phyloP scores from a whole-genome alignment of 2,888 invertebrate genomes.

The Lasius platythorax region DNA sequence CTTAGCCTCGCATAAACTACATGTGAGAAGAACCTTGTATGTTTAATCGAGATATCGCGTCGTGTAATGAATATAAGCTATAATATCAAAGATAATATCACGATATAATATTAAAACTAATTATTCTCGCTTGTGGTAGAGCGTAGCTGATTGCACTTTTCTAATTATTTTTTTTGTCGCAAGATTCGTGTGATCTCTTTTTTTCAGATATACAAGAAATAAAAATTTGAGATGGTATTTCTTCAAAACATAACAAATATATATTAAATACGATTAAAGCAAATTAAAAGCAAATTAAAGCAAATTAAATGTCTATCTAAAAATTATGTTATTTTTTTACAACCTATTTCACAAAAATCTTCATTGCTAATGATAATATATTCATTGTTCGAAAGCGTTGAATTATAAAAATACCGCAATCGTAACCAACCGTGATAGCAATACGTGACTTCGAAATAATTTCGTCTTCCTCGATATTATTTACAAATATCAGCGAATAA shows the following conservation, averaged over 20 bases:
- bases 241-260: neutral
- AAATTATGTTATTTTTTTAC: neutral
- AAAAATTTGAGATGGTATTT: neutral
- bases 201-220: neutral
- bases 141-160: neutral
- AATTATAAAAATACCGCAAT: neutral
- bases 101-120: neutral
- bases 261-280: neutral
- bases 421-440: neutral
- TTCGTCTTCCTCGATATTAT: neutral
- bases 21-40: neutral
- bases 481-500: neutral
- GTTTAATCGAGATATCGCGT: constrained; percentile 31
- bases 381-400: neutral
- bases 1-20: neutral
- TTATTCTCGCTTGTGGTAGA: neutral
- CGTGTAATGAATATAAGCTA: too few species aligned
- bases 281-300: neutral
- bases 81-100: neutral
- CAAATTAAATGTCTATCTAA: neutral
- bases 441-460: neutral
- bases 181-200: neutral
- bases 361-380: neutral
- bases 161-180: neutral
- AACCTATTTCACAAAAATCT: neutral